phyloP scores from a whole-genome alignment of 2,113 vertebrate species.

The Microtus pennsylvanicus region DNA sequence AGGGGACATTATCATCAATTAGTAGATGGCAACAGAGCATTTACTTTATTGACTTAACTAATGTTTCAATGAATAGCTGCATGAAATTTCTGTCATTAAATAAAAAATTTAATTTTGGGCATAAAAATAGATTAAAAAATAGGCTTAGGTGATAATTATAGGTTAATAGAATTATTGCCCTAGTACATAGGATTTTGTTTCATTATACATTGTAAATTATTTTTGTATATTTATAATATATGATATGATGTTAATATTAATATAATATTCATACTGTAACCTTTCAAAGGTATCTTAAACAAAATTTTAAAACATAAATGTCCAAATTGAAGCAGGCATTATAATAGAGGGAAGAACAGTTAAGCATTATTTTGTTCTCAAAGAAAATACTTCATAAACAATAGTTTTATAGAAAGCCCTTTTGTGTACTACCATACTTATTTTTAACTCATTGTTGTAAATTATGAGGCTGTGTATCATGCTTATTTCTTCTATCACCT shows the following conservation, averaged over 20 bases:
- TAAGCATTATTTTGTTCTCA: neutral
- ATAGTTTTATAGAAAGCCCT: neutral
- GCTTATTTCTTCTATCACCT: neutral
- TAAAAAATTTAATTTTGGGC: neutral
- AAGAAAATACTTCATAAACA: neutral
- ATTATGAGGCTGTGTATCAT: neutral
- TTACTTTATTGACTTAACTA: neutral
- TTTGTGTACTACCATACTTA: neutral
- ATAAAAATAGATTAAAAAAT: neutral
- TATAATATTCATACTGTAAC: neutral
- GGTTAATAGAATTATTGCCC: neutral
- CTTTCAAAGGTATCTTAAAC: neutral
- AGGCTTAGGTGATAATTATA: neutral
- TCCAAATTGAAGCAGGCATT: neutral
- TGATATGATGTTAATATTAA: neutral
- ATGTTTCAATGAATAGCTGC: neutral
- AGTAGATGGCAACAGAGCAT: slow-evolving; percentile 26
- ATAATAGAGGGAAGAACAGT: neutral
- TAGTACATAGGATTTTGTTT: neutral
- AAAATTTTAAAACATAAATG: neutral
- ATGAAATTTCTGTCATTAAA: neutral
- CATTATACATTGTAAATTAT: neutral
- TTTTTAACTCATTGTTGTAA: neutral
- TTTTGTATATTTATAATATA: neutral
- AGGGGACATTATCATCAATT: neutral